These are phyloP conservation scores for Trissoscelio sp. DNA, from an alignment of 2,888 invertebrate species.

Conservation along the genomic window DNA sequence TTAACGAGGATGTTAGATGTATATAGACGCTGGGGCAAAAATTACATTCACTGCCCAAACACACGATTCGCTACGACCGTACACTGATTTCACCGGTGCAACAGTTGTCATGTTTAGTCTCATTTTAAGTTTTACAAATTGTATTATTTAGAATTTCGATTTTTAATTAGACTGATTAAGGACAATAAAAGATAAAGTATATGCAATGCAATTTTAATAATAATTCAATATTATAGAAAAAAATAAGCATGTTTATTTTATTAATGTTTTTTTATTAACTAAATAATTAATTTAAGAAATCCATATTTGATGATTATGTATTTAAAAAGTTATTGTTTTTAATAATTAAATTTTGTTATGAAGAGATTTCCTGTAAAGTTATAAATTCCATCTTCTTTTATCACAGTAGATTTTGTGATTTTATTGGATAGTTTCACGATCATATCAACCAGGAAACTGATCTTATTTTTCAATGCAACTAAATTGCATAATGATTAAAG, in stretches of 20 bases:
- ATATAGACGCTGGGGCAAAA: conserved; percentile 53
- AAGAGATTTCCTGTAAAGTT: not conserved
- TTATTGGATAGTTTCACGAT: not conserved
- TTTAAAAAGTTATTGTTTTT: too few species aligned
- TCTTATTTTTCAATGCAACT: not conserved
- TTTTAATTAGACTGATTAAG: too few species aligned
- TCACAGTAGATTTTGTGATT: not conserved
- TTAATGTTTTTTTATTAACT: too few species aligned
- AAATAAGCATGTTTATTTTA: too few species aligned
- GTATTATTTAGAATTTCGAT: too few species aligned
- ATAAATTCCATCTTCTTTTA: conserved; percentile 1
- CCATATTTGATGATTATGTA: too few species aligned
- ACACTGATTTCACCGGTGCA: conserved; percentile 29
- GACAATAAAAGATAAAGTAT: too few species aligned
- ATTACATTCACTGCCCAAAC: conserved; percentile 55
- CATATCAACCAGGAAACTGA: conserved; percentile 10
- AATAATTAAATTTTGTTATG: too few species aligned
- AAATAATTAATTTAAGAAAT: too few species aligned
- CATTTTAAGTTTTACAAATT: too few species aligned
- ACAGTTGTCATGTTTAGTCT: conserved; percentile 11
- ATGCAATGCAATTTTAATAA: too few species aligned
- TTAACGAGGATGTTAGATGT: conserved; percentile 69
- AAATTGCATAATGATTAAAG: conserved; percentile 3
- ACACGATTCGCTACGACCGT: conserved; percentile 26
- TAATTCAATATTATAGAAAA: too few species aligned